Evolutionary conservation across 2,113 vertebrate genomes (phyloP).

Genomic region (Pseudorhombus dupliciocellatus): DNA sequence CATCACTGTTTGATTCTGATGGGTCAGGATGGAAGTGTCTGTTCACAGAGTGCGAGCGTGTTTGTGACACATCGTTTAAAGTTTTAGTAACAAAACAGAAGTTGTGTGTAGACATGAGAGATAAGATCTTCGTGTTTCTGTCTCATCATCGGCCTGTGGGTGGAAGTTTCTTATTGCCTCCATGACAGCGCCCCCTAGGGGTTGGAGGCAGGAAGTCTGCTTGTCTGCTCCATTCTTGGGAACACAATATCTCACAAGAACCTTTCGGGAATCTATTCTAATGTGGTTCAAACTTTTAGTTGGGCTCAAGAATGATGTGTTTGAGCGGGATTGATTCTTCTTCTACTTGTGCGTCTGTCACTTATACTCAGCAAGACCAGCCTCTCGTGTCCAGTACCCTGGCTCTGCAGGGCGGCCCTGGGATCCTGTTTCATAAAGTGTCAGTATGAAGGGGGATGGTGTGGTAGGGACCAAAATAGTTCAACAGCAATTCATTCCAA

Average conservation of each 20-base stretch:
- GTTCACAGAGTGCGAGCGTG: background rate
- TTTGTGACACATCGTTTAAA: constrained; percentile 1
- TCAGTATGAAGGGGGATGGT: constrained; percentile 12
- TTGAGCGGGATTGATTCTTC: too few relatives aligned
- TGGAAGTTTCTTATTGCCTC: background rate
- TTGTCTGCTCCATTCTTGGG: too few relatives aligned
- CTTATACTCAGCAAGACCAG: background rate
- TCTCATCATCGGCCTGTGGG: background rate
- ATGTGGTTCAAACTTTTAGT: too few relatives aligned
- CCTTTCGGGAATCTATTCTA: too few relatives aligned
- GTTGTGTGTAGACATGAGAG: background rate
- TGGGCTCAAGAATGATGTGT: too few relatives aligned
- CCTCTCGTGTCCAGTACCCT: background rate
- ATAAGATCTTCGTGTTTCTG: too few relatives aligned
- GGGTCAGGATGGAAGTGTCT: constrained; percentile 2
- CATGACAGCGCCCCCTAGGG: too few relatives aligned
- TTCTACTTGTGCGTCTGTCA: background rate
- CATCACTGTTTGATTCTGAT: constrained; percentile 29
- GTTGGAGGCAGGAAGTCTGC: too few relatives aligned
- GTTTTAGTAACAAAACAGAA: constrained; percentile 1
- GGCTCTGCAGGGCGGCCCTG: constrained; percentile 2
- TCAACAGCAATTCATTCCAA: constrained; percentile 9
- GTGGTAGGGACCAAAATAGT: constrained; percentile 58
- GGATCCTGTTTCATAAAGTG: constrained; percentile 50
- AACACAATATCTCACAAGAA: too few relatives aligned